phyloP scores from a whole-genome alignment of 2,113 vertebrate genomes.

The Aspiorhynchus laticeps region DNA sequence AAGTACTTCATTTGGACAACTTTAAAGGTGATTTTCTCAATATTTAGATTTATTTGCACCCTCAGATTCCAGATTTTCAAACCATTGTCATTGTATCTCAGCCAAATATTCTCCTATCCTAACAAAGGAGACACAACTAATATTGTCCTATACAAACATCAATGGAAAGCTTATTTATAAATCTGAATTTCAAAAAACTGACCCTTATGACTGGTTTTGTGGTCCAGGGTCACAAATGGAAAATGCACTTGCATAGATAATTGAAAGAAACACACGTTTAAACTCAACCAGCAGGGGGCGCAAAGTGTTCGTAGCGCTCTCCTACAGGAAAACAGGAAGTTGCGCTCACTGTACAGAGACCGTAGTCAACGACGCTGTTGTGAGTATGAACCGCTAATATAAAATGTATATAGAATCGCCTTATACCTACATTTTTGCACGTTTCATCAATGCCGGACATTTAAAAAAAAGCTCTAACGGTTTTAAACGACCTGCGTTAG shows the following conservation, averaged over 20 bases:
- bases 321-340: conserved; percentile 9
- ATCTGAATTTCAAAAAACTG: too few relatives aligned
- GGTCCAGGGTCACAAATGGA: neutral
- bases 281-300: conserved; percentile 6
- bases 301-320: neutral
- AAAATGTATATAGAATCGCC: neutral
- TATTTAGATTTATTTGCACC: neutral
- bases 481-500: neutral
- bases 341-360: neutral
- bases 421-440: neutral
- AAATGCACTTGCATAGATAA: too few relatives aligned
- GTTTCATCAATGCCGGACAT: neutral
- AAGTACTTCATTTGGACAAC: neutral
- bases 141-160: too few relatives aligned
- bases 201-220: neutral
- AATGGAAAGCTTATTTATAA: too few relatives aligned
- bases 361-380: neutral
- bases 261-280: neutral
- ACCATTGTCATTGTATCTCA: too few relatives aligned
- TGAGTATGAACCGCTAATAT: neutral
- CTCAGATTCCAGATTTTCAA: neutral
- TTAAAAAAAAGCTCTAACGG: neutral
- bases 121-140: too few relatives aligned
- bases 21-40: neutral
- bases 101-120: too few relatives aligned